Base-by-base conservation (phyloP, 1,140 invertebrate species). In the Mycetomoellerius zeteki region DNA sequence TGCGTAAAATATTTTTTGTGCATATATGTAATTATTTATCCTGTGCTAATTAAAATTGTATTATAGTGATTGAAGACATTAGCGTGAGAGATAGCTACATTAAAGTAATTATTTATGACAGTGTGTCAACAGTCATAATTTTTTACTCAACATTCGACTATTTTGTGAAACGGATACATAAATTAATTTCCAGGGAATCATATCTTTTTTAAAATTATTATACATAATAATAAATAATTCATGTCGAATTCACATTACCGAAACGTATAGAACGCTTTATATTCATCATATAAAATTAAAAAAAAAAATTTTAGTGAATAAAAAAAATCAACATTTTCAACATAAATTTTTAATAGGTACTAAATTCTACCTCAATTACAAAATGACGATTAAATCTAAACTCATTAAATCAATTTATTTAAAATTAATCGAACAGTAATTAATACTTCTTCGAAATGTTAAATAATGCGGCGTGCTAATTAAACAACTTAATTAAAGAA, bases 171-270 rank as follows among this genome's bases (percentile, higher is more conserved):
- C 0, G 0, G 27, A 64, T 30, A 62, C 16, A 43, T 47, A 24
- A 80, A 19, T 33, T 4, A 7, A 80, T 65, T 80, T 80, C 54
- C 37, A 7, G 37, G 0, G 24, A 8, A 24, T 64, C 6, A 52
- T 16, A 52, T 52, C 2, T 47, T 14, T 16, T 50, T 50, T 1
- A 4, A 50, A 43, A 43, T 43, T 43, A 7, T 37, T 7, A 65
- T 50, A 50, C n/a, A 67, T n/a, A 67, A 33, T 50, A 30, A 78
- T 65, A 21, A 78, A 65, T 10, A 52, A 64, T 78, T 62, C 16
- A n/a, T 43, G n/a, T 78, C 3, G 1, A 47, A n/a, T n/a, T 62
- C 16, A 19, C 27, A 30, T 24, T 24, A 52, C 19, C 1, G 1
- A 52, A 50, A 14, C 7, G n/a, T 77, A 12, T 14, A 19, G 10